Evolutionary conservation across 2,888 invertebrate species (phyloP), one percentile per base, ranked within the genome.

Genomic region (Philaethria dido): DNA sequence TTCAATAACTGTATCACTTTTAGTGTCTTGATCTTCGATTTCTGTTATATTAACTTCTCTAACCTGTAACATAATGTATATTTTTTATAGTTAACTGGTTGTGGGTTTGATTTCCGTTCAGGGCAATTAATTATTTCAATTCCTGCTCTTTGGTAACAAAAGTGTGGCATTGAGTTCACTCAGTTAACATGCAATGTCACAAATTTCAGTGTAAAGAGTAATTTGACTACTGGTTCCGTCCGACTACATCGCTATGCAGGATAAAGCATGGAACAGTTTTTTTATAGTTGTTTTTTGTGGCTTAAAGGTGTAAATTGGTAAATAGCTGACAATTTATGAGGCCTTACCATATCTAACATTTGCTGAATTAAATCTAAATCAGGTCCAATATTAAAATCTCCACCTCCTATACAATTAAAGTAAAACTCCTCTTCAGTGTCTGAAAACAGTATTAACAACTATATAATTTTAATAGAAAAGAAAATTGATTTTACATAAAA

Each of bases 271-370:
- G n/a, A n/a, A n/a, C n/a, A n/a, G n/a, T n/a, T n/a, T n/a, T n/a
- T n/a, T n/a, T n/a, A n/a, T n/a, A n/a, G n/a, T 22, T 22, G 0
- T 20, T 50, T 13, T 14, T 25, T 50, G n/a, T n/a, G 14, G 13
- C 4, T 22, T 13, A 48, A 36, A 36, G 1, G 20, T 14, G 14
- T 22, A 9, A 14, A 39, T 39, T 22, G 2, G 11, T 39, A n/a
- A 39, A 5, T 14, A 13, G 13, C 9, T 3, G 5, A 14, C 25
- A 16, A 11, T 47, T 9, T 14, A 13, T 2, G 13, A 39, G 22
- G 11, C 75, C 2, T 73, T 76, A 86, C 89, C 83, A 80, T 71
- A 47, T 80, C 72, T 6, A 89, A 68, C 86, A 88, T 85, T 18
- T 82, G 63, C 66, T 83, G 77, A 18, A 89, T 89, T 0, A 82